Conservation (phyloP, 2,888 invertebrate genomes). For the Apodemia duryi region DNA sequence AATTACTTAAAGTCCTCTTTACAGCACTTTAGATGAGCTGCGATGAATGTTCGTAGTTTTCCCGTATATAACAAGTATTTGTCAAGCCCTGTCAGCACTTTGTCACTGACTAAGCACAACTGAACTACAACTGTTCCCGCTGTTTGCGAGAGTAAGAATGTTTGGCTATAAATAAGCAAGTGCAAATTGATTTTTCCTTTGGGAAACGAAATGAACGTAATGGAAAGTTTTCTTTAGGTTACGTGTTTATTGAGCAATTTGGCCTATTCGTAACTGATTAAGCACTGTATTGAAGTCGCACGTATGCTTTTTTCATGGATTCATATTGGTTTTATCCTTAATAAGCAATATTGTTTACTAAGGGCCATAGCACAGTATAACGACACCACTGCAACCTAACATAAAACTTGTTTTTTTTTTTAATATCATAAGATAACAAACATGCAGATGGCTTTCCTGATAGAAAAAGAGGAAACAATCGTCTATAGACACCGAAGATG, state of each 20-base stretch:
- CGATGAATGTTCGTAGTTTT: constrained; percentile 11
- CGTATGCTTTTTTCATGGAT: not conserved
- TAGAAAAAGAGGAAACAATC: too few species aligned
- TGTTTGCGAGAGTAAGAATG: constrained; percentile 13
- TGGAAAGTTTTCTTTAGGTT: not conserved
- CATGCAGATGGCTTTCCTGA: too few species aligned
- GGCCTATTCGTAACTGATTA: not conserved
- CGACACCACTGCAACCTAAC: too few species aligned
- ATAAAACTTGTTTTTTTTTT: too few species aligned
- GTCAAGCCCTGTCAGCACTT: constrained; percentile 15
- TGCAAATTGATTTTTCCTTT: constrained; percentile 6
- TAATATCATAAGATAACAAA: too few species aligned
- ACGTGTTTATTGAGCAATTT: not conserved
- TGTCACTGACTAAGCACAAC: constrained; percentile 13
- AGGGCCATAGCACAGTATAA: too few species aligned
- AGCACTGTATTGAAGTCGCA: not conserved
- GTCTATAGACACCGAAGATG: too few species aligned
- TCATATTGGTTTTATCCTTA: too few species aligned
- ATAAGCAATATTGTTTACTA: too few species aligned
- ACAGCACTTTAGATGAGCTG: not conserved
- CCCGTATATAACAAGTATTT: constrained; percentile 15
- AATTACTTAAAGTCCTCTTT: constrained; percentile 2
- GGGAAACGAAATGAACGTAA: not conserved
- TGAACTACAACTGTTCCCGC: constrained; percentile 7
- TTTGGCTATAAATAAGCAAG: constrained; percentile 14